Evolutionary conservation across 2,113 vertebrate genomes (phyloP), one percentile per base, ranked within the genome.

Genomic region (Passer domesticus): DNA sequence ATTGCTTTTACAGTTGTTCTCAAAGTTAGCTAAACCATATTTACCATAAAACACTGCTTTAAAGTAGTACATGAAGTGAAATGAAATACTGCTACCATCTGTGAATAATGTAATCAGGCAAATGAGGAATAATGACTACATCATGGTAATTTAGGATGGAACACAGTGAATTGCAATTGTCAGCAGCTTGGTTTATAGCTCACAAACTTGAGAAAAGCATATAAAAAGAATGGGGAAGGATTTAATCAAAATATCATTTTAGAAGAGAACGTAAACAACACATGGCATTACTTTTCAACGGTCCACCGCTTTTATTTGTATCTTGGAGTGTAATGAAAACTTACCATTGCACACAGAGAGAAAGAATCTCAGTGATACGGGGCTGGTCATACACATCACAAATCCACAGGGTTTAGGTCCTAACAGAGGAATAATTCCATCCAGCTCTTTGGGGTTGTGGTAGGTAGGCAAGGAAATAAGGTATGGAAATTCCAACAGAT

Each of bases 101-200:
- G 95, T 82, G 86, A 94, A 86, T 87, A 93, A 97, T 92, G 89
- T 82, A 92, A 97, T 95, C 92, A 93, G 68, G 80, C 88, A 95
- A 94, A 95, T 90, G 64, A 92, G 86, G 64, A 95, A 93, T 97
- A 95, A 97, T 83, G 86, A 91, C 79, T 92, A 53, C 72, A 95
- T 86, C 50, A 55, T 92, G 35, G 72, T 95, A 97, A 95, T 92
- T 70, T 91, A 89, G 95, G 87, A 62, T 62, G 89, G 80, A 94
- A 62, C 55, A 96, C n/a, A 58, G 30, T 89, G 52, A 96, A 95
- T 95, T 94, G 94, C 93, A 93, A 92, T 69, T 97, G 93, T 90
- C 93, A 95, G 68, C 94, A 97, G 83, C 90, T 93, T 90, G 56
- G 52, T 96, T 97, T 84, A 69, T 31, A 94, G 74, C 49, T 88